Percentiles rank a stretch among this genome's conserved stretches.
These are phyloP conservation scores for Hirundichthys speculiger DNA, from an alignment of 2,113 vertebrate genomes.

Conservation along the genomic window DNA sequence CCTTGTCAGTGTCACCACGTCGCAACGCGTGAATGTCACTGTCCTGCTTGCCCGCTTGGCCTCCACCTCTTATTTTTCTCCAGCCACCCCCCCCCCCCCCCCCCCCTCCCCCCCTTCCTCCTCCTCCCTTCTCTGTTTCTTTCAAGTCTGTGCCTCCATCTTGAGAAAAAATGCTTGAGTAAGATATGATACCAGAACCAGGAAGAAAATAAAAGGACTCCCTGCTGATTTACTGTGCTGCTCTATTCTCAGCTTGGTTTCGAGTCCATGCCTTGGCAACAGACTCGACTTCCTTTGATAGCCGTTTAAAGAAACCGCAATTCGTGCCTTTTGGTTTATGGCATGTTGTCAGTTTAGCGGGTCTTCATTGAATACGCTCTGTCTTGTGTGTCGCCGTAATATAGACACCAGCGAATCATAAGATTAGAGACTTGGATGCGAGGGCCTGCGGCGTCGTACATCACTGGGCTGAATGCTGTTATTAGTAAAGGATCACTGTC, in stretches of 20 bases:
- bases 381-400: conserved; percentile 44
- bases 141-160: conserved; percentile 51
- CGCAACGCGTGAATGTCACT: conserved; percentile 80
- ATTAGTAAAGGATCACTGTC: neutral
- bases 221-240: conserved; percentile 41
- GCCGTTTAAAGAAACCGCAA: conserved; percentile 28
- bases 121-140: conserved; percentile 29
- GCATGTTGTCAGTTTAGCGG: conserved; percentile 36
- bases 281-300: conserved; percentile 37
- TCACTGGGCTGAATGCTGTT: neutral
- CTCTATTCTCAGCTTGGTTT: conserved; percentile 30
- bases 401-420: conserved; percentile 40
- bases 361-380: conserved; percentile 43
- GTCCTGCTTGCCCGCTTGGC: conserved; percentile 60
- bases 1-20: conserved; percentile 72
- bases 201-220: conserved; percentile 40
- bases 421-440: conserved; percentile 48
- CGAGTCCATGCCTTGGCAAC: conserved; percentile 36
- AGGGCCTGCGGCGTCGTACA: conserved; percentile 23
- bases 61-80: conserved; percentile 41
- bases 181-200: conserved; percentile 39
- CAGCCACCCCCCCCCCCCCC: conserved; percentile 15
- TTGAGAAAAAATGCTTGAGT: conserved; percentile 55
- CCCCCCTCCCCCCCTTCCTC: neutral
- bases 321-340: conserved; percentile 43